Conservation (phyloP, 2,113 vertebrate species). For the Nesoenas mayeri region DNA sequence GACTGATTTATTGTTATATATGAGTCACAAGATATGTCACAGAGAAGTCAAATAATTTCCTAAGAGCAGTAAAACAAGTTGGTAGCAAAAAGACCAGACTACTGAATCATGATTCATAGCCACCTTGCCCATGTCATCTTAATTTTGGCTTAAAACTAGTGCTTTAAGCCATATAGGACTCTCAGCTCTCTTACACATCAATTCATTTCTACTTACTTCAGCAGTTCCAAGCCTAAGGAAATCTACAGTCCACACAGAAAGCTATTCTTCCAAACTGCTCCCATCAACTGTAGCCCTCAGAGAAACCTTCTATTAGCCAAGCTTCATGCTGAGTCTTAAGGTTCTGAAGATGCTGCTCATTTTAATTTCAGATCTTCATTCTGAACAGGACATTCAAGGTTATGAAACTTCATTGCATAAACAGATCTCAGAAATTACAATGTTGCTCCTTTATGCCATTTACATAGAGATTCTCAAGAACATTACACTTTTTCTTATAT, state of each 20-base stretch:
- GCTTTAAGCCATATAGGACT: neutral
- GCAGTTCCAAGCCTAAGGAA: neutral
- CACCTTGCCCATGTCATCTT: neutral
- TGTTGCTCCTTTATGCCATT: neutral
- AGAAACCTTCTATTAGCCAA: neutral
- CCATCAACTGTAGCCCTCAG: neutral
- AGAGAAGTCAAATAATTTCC: neutral
- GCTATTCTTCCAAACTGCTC: neutral
- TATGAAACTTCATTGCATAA: constrained; percentile 40
- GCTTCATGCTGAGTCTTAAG: neutral
- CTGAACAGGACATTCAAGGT: constrained; percentile 38
- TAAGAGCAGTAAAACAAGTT: neutral
- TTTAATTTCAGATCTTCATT: constrained; percentile 49
- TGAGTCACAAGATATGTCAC: neutral
- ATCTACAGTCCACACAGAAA: neutral
- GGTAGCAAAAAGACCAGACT: neutral
- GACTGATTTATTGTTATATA: neutral
- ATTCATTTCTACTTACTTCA: neutral
- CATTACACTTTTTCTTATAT: neutral
- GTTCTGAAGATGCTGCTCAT: neutral
- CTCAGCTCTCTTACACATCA: neutral
- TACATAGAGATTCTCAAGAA: constrained; percentile 22
- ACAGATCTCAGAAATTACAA: constrained; percentile 20
- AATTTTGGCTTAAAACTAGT: neutral
- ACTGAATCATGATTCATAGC: neutral